phyloP scores from a whole-genome alignment of 2,113 vertebrate genomes.

The Xiphias gladius region DNA sequence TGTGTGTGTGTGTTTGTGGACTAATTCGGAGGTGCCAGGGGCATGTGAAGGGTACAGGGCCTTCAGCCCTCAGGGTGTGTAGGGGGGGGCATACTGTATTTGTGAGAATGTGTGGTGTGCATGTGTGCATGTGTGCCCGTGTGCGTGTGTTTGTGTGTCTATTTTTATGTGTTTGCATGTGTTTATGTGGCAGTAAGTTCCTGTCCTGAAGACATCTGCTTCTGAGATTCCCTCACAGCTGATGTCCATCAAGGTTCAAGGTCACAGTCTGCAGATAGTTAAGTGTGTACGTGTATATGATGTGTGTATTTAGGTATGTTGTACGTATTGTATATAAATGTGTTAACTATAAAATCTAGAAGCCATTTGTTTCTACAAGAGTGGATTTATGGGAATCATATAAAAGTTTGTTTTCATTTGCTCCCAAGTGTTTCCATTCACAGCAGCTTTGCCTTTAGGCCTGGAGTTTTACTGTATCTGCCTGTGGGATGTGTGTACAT shows the following conservation, averaged over 20 bases:
- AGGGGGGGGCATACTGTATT: neutral
- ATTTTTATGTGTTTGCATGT: conserved; percentile 44
- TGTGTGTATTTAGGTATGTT: neutral
- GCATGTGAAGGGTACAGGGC: conserved; percentile 45
- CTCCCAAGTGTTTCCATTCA: conserved; percentile 36
- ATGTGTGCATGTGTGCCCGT: neutral
- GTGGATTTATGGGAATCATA: conserved; percentile 38
- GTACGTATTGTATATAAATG: conserved; percentile 1
- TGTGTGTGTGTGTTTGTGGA: conserved; percentile 37
- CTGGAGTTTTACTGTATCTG: conserved; percentile 21
- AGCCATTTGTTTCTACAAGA: conserved; percentile 30
- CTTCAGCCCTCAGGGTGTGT: conserved; percentile 24
- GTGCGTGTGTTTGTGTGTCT: conserved; percentile 6
- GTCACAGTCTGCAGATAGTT: conserved; percentile 40
- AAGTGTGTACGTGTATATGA: conserved; percentile 14
- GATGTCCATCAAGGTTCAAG: conserved; percentile 41
- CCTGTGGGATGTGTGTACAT: neutral
- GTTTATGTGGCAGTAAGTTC: conserved; percentile 55
- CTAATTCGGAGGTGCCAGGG: conserved; percentile 48
- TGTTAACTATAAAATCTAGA: conserved; percentile 31
- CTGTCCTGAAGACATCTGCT: conserved; percentile 61
- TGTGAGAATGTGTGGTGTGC: conserved; percentile 4
- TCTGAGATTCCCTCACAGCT: conserved; percentile 55
- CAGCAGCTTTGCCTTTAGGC: conserved; percentile 19
- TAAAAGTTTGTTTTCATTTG: conserved; percentile 46